phyloP scores from a whole-genome alignment of 2,797 vertebrate genomes.

The Halcyon smyrnensis region DNA sequence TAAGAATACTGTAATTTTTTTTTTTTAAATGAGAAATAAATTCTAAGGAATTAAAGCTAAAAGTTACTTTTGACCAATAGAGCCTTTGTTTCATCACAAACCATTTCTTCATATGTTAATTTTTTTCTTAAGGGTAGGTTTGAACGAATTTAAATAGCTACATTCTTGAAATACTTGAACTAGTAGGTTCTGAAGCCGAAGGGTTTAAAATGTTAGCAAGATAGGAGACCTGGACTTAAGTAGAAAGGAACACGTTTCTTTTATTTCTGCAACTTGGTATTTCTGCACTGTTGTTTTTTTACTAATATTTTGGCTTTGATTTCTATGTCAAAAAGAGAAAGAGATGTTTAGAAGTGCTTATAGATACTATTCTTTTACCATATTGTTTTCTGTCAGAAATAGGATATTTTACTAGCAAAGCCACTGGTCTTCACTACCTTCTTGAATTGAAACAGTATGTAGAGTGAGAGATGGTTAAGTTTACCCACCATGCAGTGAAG shows the following conservation, averaged over 20 bases:
- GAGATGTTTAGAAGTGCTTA: background rate
- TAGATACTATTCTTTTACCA: background rate
- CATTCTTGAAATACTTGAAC: background rate
- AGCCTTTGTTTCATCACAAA: background rate
- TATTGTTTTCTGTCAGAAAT: background rate
- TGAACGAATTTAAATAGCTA: background rate
- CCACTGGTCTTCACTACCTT: background rate
- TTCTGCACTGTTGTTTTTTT: background rate
- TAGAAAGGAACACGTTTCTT: background rate
- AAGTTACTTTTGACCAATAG: background rate
- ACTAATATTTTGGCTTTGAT: background rate
- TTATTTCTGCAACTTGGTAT: background rate
- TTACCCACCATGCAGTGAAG: background rate
- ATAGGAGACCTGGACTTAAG: background rate
- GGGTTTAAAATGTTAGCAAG: background rate
- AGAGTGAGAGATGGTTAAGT: background rate
- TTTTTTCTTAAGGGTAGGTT: background rate
- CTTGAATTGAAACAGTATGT: background rate
- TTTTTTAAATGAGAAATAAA: background rate
- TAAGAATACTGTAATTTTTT: background rate
- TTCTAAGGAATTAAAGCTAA: background rate
- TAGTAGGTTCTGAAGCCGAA: background rate
- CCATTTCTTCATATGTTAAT: background rate
- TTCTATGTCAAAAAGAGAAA: background rate
- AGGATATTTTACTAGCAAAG: background rate